Conservation (phyloP, 2,888 invertebrate species). For the Seira sanloemensis region DNA sequence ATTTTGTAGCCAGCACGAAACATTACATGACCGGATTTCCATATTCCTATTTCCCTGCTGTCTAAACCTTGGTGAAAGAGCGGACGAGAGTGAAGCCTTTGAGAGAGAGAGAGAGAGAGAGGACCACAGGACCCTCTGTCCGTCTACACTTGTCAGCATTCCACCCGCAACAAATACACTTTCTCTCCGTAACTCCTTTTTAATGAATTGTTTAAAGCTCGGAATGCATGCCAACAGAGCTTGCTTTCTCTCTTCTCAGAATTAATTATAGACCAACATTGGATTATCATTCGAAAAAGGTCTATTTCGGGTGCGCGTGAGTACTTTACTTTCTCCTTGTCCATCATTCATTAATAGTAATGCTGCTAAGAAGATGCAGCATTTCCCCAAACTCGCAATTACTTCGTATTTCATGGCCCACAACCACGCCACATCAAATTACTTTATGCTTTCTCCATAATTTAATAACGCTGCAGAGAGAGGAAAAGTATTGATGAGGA, state of each 20-base stretch:
- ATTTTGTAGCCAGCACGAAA: not conserved
- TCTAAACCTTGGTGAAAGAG: too few species aligned
- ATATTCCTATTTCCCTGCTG: not conserved
- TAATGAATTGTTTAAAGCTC: not conserved
- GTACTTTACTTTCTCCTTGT: not conserved
- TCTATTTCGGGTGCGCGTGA: not conserved
- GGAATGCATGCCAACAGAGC: not conserved
- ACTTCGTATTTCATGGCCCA: constrained; percentile 10
- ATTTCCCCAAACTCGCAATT: not conserved
- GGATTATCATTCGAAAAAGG: not conserved
- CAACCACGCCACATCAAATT: not conserved
- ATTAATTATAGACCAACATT: not conserved
- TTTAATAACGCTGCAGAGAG: constrained; percentile 8
- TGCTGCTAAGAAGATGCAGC: not conserved
- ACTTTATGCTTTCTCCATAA: not conserved
- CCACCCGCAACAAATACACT: not conserved
- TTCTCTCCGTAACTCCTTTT: not conserved
- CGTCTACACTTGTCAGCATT: not conserved
- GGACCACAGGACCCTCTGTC: not conserved
- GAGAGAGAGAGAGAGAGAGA: not conserved
- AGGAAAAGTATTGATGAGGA: not conserved
- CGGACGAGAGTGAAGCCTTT: not conserved
- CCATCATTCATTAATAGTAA: not conserved
- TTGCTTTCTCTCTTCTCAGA: not conserved
- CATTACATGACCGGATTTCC: not conserved